A percentile compares a stretch with the other conserved stretches of the same genome.
phyloP scores from a whole-genome alignment of 1,140 invertebrate genomes.

The Helicoverpa armigera region DNA sequence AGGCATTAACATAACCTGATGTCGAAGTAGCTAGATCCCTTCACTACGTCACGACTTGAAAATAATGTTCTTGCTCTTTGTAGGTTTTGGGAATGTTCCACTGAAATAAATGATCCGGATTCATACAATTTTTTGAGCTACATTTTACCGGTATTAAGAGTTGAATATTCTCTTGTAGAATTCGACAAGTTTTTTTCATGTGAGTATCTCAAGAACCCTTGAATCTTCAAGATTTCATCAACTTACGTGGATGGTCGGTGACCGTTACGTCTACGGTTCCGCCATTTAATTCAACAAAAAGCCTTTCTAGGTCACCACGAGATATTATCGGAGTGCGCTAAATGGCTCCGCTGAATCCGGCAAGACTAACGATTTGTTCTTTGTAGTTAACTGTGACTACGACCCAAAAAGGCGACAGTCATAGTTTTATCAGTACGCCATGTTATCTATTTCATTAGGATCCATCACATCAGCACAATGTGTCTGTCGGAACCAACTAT shows the following conservation, averaged over 20 bases:
- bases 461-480: not conserved
- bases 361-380: slow-evolving; percentile 20
- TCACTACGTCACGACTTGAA: not conserved
- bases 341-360: not conserved
- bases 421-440: no score
- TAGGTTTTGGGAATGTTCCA: not conserved
- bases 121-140: no score
- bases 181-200: not conserved
- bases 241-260: not conserved
- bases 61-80: not conserved
- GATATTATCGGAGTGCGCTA: slow-evolving; percentile 7
- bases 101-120: not conserved
- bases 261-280: slow-evolving; percentile 29
- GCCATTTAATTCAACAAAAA: slow-evolving; percentile 31
- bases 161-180: no score
- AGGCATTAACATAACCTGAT: slow-evolving; percentile 16
- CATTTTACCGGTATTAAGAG: no score
- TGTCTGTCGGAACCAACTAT: not conserved
- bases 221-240: not conserved
- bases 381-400: not conserved
- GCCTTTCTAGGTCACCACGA: slow-evolving; percentile 15
- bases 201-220: not conserved
- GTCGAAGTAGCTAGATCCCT: not conserved
- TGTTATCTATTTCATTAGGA: no score
- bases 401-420: not conserved